A percentile compares a stretch with the other conserved stretches of the same genome.
These are phyloP conservation scores for Cuculus canorus DNA, from an alignment of 2,797 vertebrate species.

Conservation along the genomic window DNA sequence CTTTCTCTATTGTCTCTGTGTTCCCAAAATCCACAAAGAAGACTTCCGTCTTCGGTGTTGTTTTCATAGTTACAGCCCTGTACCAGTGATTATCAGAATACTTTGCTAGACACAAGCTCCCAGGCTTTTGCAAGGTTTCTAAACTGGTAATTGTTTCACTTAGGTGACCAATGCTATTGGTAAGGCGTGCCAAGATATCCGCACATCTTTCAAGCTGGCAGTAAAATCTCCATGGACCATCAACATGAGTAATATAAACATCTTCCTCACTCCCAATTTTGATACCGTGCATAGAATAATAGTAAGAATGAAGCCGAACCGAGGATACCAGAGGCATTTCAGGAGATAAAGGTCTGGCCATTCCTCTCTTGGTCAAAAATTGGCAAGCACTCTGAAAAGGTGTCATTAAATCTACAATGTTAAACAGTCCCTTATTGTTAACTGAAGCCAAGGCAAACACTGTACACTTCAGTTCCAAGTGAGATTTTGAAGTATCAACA, in stretches of 20 bases:
- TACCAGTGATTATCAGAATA: slow-evolving; percentile 91
- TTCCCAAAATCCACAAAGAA: slow-evolving; percentile 97
- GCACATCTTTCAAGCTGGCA: slow-evolving; percentile 87
- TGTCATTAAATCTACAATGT: slow-evolving; percentile 90
- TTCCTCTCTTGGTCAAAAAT: slow-evolving; percentile 77
- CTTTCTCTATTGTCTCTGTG: slow-evolving; percentile 77
- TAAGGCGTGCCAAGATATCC: slow-evolving; percentile 78
- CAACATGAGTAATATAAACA: slow-evolving; percentile 83
- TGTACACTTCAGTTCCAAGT: slow-evolving; percentile 85
- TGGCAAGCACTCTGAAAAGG: slow-evolving; percentile 89
- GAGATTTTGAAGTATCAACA: slow-evolving; percentile 77
- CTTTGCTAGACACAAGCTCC: slow-evolving; percentile 88
- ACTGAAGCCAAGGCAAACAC: slow-evolving; percentile 88
- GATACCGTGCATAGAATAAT: slow-evolving; percentile 87
- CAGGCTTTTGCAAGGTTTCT: slow-evolving; percentile 69
- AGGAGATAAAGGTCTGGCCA: slow-evolving; percentile 72
- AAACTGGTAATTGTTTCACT: slow-evolving; percentile 70
- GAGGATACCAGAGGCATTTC: slow-evolving; percentile 74
- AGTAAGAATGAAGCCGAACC: slow-evolving; percentile 86
- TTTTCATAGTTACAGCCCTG: slow-evolving; percentile 82
- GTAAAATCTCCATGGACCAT: slow-evolving; percentile 84
- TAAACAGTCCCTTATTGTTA: slow-evolving; percentile 82
- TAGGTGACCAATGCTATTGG: slow-evolving; percentile 72
- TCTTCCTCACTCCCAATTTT: slow-evolving; percentile 90
- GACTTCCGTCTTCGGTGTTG: slow-evolving; percentile 76